Percentiles rank a stretch among this genome's conserved stretches.
phyloP scores from a whole-genome alignment of 2,888 invertebrate genomes.

The Phorcus lineatus region DNA sequence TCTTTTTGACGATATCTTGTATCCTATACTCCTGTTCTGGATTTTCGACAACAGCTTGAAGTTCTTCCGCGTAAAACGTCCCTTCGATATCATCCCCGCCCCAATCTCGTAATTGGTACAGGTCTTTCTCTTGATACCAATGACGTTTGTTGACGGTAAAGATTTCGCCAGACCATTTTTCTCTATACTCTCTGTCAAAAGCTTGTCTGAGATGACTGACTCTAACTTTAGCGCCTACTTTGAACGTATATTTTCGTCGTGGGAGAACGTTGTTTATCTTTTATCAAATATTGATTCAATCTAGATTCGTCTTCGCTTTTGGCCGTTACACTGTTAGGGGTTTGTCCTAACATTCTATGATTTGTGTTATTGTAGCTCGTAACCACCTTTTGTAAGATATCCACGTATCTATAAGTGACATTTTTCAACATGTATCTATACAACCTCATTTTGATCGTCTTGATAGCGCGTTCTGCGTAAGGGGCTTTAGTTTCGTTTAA shows the following conservation, averaged over 20 bases:
- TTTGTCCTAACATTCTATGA: constrained; percentile 29
- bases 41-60: constrained; percentile 36
- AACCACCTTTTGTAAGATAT: constrained; percentile 30
- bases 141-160: constrained; percentile 32
- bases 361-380: constrained; percentile 38
- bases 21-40: constrained; percentile 32
- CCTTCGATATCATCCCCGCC: constrained; percentile 31
- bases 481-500: constrained; percentile 36
- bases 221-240: constrained; percentile 2
- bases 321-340: not conserved
- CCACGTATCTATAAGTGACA: constrained; percentile 32
- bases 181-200: constrained; percentile 39
- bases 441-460: constrained; percentile 38
- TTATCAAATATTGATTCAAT: not conserved
- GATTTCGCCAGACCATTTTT: constrained; percentile 41
- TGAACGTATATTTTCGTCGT: not conserved
- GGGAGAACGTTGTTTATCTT: not conserved
- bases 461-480: constrained; percentile 40
- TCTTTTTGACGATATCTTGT: constrained; percentile 34
- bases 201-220: constrained; percentile 11
- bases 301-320: not conserved
- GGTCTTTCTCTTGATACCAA: constrained; percentile 31
- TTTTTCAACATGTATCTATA: constrained; percentile 36
- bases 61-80: constrained; percentile 36
- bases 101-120: constrained; percentile 35